These are phyloP conservation scores for Caenorhabditis tropicalis DNA, from an alignment of 1,140 invertebrate species.

Conservation along the genomic window DNA sequence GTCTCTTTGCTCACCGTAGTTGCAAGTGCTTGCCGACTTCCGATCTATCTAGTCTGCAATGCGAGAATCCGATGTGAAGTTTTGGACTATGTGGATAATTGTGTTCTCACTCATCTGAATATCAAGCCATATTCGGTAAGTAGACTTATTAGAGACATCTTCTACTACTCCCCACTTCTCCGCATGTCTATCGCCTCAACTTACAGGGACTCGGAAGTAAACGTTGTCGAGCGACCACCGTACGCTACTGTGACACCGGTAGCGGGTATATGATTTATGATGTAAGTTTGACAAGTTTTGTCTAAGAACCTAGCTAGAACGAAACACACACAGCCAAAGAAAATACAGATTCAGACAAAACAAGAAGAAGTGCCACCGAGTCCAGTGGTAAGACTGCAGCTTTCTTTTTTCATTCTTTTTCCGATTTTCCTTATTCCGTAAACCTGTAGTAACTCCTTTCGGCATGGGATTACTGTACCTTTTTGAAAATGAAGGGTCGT, in stretches of 20 bases:
- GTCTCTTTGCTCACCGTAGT: slow-evolving; percentile 67
- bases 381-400: slow-evolving; percentile 19
- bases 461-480: slow-evolving; percentile 32
- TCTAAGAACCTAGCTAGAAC: background rate
- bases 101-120: slow-evolving; percentile 52
- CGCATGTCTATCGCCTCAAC: background rate
- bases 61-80: slow-evolving; percentile 63
- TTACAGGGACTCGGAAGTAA: slow-evolving; percentile 29
- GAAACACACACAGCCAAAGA: background rate
- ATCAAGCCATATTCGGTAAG: slow-evolving; percentile 30
- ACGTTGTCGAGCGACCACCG: slow-evolving; percentile 33
- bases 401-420: slow-evolving; percentile 30
- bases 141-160: background rate
- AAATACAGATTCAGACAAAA: slow-evolving; percentile 25
- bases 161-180: background rate
- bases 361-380: slow-evolving; percentile 35
- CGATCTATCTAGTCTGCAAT: slow-evolving; percentile 67
- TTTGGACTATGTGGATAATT: slow-evolving; percentile 54
- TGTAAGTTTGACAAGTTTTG: slow-evolving; percentile 26
- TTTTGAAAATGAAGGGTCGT: too few species aligned
- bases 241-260: slow-evolving; percentile 54
- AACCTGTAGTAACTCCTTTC: background rate
- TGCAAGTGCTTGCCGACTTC: slow-evolving; percentile 59
- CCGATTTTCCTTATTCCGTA: slow-evolving; percentile 28
- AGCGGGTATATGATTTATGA: slow-evolving; percentile 54